These are phyloP conservation scores for Cynaeus angustus DNA, from an alignment of 2,888 invertebrate species.

Conservation along the genomic window DNA sequence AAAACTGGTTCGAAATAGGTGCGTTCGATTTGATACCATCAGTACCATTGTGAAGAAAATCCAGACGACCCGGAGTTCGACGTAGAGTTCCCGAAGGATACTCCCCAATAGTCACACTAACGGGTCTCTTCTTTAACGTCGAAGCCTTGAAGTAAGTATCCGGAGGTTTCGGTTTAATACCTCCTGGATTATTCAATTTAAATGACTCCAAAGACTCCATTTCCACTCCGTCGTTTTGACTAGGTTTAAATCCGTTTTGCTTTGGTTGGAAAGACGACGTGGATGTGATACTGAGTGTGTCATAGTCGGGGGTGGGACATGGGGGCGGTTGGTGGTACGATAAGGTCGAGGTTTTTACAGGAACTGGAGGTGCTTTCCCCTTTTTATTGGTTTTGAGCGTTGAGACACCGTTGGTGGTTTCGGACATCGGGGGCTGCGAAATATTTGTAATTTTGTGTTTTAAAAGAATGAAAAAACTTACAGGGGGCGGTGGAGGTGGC, in stretches of 20 bases:
- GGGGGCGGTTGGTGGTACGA: conserved; percentile 69
- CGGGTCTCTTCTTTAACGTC: conserved; percentile 76
- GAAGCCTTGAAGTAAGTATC: conserved; percentile 77
- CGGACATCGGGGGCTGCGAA: conserved; percentile 22
- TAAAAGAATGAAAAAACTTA: conserved; percentile 64
- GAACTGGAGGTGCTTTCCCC: conserved; percentile 69
- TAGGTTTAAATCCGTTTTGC: conserved; percentile 53
- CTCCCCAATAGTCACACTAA: conserved; percentile 83
- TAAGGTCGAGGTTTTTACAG: conserved; percentile 67
- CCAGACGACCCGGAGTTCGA: conserved; percentile 82
- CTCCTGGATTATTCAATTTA: conserved; percentile 78
- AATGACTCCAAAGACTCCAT: conserved; percentile 86
- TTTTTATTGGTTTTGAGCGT: conserved; percentile 62
- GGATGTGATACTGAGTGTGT: conserved; percentile 70
- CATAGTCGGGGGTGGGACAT: conserved; percentile 75
- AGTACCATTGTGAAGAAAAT: conserved; percentile 76
- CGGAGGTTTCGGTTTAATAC: conserved; percentile 79
- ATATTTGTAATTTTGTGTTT: not conserved
- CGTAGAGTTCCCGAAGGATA: conserved; percentile 76
- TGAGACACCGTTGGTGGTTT: conserved; percentile 36
- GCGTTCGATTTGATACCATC: conserved; percentile 63
- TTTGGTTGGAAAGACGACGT: conserved; percentile 61
- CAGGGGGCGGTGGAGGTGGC: conserved; percentile 79
- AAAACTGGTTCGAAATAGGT: conserved; percentile 82
- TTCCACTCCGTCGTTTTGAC: conserved; percentile 74